A percentile compares a stretch with the other conserved stretches of the same genome.
These are phyloP conservation scores for Chloroceryle amazona DNA, from an alignment of 2,797 vertebrate genomes.

Conservation along the genomic window DNA sequence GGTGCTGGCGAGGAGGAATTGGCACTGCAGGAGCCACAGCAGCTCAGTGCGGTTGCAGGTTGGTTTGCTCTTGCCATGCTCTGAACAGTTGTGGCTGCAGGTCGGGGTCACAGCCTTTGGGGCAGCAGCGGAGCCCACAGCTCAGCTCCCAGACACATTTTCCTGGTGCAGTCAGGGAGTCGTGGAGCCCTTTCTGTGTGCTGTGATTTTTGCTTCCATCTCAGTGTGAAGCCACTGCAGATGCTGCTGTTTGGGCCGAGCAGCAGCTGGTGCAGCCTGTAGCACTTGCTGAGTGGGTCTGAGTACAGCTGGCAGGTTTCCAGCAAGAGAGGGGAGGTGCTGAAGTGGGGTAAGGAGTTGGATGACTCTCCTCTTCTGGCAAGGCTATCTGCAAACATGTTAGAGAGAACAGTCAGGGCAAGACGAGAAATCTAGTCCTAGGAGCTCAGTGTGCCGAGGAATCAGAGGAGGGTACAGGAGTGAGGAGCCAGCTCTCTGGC, in stretches of 20 bases:
- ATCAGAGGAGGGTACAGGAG: not conserved
- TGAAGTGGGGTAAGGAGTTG: rapidly evolving
- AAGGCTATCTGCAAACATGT: not conserved
- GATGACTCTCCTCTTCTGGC: not conserved
- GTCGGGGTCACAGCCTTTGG: not conserved
- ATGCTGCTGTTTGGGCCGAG: not conserved
- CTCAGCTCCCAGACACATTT: not conserved
- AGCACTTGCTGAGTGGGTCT: rapidly evolving
- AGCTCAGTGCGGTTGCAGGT: rapidly evolving
- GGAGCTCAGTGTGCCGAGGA: not conserved
- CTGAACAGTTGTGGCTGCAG: not conserved
- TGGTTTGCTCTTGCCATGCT: not conserved
- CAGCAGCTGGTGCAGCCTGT: not conserved
- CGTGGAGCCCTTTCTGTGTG: not conserved
- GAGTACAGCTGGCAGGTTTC: not conserved
- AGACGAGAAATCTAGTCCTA: not conserved
- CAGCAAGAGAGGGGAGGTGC: not conserved
- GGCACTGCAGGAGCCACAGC: rapidly evolving
- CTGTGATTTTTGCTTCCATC: not conserved
- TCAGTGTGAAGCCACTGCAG: rapidly evolving
- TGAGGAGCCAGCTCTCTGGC: not conserved
- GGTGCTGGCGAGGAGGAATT: not conserved
- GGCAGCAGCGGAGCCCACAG: not conserved
- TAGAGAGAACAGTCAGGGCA: not conserved
- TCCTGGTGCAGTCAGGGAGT: rapidly evolving